Base-by-base conservation (phyloP, 1,140 invertebrate species). In the Aplysia californica region DNA sequence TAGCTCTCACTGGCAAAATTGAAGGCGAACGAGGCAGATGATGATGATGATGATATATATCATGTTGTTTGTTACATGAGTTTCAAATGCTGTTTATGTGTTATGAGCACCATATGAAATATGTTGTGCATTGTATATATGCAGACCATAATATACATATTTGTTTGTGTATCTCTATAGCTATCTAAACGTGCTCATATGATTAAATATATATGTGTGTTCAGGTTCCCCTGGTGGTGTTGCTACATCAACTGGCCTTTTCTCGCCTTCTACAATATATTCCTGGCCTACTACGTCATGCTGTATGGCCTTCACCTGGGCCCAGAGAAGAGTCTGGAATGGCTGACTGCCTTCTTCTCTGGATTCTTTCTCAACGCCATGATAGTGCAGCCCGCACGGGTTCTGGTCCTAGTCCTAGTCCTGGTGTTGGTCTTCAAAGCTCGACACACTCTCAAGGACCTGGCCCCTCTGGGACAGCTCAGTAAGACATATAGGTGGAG, bases 231-330 rank as follows among this genome's bases (percentile, higher is more conserved):
- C 5, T 85, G 81, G 83, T 85, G 83, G 83, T 77, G 59, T 50
- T 15, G 84, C 0, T 84, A 84, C 71, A 71, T 85, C 56, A 72
- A 80, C 29, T 86, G 83, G 83, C 76, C 70, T 2, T 10, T 84
- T 23, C 56, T 76, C 15, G 6, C 83, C 0, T 5, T 59, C 1
- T 56, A 65, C 10, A 75, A 78, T 18, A 3, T 84, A 4, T 38
- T 77, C 23, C 74, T 70, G 15, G 80, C 85, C 0, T 84, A 80
- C 71, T 82, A 84, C 67, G 73, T 83, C 31, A 84, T 85, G 80
- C 68, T 87, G 35, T 87, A 85, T 38, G 84, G 84, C 5, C 78
- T 85, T 0, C 81, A 80, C 58, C 80, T 81, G 56, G 85, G 84
- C 21, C 80, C 80, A 55, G 69, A 82, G 64, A 77, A 72, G 35